Evolutionary conservation across 2,888 invertebrate species (phyloP).

Genomic region (Labia minor): DNA sequence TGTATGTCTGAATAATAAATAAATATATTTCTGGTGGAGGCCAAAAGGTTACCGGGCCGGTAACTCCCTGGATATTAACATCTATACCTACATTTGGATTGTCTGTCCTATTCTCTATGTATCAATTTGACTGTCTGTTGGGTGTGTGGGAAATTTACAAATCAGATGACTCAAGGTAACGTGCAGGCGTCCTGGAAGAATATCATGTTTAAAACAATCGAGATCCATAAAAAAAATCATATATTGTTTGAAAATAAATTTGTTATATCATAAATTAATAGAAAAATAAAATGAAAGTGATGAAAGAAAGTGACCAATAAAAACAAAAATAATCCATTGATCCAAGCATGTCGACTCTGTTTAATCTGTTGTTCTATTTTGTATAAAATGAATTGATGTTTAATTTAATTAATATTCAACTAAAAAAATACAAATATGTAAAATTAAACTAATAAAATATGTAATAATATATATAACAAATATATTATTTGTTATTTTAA

Average conservation of each 20-base stretch:
- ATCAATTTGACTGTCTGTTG: neutral
- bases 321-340: no score
- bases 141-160: neutral
- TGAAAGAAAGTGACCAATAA: neutral
- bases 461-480: no score
- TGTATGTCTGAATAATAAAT: no score
- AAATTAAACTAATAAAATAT: no score
- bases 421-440: no score
- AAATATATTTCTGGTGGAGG: neutral
- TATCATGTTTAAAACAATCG: slow-evolving; percentile 7
- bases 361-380: no score
- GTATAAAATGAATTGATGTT: no score
- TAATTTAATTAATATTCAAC: no score
- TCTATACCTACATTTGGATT: neutral
- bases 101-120: no score
- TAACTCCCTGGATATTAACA: neutral
- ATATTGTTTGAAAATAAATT: neutral
- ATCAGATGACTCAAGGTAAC: neutral
- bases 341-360: no score
- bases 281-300: neutral
- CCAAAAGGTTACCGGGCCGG: neutral
- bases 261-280: neutral
- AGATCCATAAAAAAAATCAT: neutral
- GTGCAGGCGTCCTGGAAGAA: neutral
- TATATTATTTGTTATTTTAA: no score